Evolutionary conservation across 2,888 invertebrate species (phyloP).

Genomic region (Torymus aiolomorphi): DNA sequence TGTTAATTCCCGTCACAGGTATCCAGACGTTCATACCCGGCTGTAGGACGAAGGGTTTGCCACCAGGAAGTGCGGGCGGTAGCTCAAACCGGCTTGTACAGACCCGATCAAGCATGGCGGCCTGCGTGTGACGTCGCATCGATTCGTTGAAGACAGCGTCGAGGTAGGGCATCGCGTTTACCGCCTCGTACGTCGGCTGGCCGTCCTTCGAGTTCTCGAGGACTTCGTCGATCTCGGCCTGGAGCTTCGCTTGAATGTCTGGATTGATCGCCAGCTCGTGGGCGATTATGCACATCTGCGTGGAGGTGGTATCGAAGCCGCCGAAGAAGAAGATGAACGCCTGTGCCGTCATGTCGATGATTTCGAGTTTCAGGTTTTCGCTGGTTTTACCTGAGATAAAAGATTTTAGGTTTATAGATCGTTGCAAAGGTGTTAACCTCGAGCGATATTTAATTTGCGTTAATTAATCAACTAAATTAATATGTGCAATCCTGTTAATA

Average conservation of each 20-base stretch:
- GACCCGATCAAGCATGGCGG: slow-evolving; percentile 64
- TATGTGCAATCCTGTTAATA: too few species aligned
- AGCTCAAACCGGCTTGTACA: slow-evolving; percentile 68
- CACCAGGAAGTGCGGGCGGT: slow-evolving; percentile 66
- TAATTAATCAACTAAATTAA: too few species aligned
- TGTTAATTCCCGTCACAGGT: slow-evolving; percentile 71
- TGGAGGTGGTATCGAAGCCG: slow-evolving; percentile 66
- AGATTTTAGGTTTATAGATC: background rate
- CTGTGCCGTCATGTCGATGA: slow-evolving; percentile 73
- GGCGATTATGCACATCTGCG: slow-evolving; percentile 62
- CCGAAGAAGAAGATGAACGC: slow-evolving; percentile 61
- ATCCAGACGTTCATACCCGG: slow-evolving; percentile 68
- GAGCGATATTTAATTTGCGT: background rate
- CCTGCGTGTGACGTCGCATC: slow-evolving; percentile 66
- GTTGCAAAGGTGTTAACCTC: background rate
- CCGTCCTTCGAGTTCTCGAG: slow-evolving; percentile 62
- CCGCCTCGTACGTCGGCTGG: slow-evolving; percentile 74
- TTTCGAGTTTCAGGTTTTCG: slow-evolving; percentile 51
- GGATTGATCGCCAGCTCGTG: slow-evolving; percentile 62
- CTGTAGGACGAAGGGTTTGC: slow-evolving; percentile 65
- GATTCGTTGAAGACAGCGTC: slow-evolving; percentile 76
- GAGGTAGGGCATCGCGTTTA: slow-evolving; percentile 77
- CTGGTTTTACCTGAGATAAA: slow-evolving; percentile 63
- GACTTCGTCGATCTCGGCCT: slow-evolving; percentile 67
- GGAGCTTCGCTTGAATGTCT: slow-evolving; percentile 63